A percentile compares a stretch with the other conserved stretches of the same genome.
Evolutionary conservation across 2,113 vertebrate species (phyloP).

Genomic region (Tragelaphus strepsiceros): DNA sequence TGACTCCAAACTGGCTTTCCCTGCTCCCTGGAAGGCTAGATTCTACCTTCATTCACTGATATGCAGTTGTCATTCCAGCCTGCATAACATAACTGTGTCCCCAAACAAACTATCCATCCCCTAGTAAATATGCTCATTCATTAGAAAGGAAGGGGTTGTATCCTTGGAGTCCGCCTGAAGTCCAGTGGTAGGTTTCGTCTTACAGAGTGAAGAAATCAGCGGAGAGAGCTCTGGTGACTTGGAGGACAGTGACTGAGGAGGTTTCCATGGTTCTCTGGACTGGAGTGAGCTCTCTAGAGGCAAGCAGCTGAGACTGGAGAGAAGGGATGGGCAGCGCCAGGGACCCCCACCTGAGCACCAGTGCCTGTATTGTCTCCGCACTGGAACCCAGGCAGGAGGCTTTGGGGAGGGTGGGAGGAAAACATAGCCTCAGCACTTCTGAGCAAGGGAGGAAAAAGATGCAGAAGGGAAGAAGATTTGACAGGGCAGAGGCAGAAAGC

Average conservation of each 20-base stretch:
- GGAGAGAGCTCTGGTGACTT: not conserved
- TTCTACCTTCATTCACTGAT: too few species aligned
- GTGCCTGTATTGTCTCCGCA: not conserved
- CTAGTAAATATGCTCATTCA: not conserved
- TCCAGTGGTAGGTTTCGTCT: not conserved
- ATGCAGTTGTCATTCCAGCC: not conserved
- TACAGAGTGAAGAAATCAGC: not conserved
- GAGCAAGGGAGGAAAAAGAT: not conserved
- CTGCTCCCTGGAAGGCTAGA: not conserved
- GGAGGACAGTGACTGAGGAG: not conserved
- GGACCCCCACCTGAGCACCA: not conserved
- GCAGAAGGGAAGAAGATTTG: not conserved
- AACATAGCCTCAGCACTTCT: not conserved
- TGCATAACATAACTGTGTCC: not conserved
- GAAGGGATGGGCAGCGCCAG: accelerated
- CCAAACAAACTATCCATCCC: not conserved
- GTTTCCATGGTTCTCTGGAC: not conserved
- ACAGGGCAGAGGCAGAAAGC: not conserved
- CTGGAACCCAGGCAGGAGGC: not conserved
- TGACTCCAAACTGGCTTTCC: not conserved
- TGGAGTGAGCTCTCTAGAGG: not conserved
- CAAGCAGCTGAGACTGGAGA: not conserved
- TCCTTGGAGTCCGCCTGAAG: not conserved
- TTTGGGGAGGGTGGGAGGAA: not conserved
- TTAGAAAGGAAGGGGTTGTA: not conserved